phyloP scores from a whole-genome alignment of 2,888 invertebrate species.

The Phengaris alcon region DNA sequence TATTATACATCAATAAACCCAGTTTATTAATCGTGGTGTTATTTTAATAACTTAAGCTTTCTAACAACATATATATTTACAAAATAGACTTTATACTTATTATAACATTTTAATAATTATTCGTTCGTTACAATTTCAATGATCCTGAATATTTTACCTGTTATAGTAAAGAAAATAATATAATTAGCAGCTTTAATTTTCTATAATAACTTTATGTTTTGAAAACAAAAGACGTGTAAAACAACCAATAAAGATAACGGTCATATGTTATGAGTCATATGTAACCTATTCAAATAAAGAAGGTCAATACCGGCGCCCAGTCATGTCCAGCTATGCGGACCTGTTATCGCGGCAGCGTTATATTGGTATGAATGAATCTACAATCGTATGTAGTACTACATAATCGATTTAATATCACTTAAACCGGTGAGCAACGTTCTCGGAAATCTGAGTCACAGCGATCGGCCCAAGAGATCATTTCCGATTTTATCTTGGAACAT shows the following conservation, averaged over 20 bases:
- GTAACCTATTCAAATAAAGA: constrained; percentile 54
- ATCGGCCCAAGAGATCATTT: constrained; percentile 54
- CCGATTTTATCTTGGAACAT: constrained; percentile 50
- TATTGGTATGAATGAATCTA: constrained; percentile 65
- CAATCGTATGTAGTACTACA: constrained; percentile 49
- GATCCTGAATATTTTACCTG: too few species aligned
- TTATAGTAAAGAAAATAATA: too few species aligned
- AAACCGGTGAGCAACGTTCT: constrained; percentile 46
- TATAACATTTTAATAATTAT: too few species aligned
- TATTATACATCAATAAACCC: neutral
- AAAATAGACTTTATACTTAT: too few species aligned
- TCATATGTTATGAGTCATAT: constrained; percentile 47
- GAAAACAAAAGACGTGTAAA: constrained; percentile 8
- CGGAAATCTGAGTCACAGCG: constrained; percentile 50
- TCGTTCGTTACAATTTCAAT: too few species aligned
- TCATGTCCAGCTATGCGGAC: constrained; percentile 44
- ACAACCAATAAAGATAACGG: constrained; percentile 47
- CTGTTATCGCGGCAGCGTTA: constrained; percentile 55
- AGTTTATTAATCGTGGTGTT: neutral
- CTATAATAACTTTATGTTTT: neutral
- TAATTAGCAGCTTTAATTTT: neutral
- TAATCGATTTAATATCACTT: constrained; percentile 51
- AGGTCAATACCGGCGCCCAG: constrained; percentile 47
- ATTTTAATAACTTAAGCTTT: neutral
- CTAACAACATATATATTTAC: too few species aligned